These are phyloP conservation scores for Lepidocolaptes lacrymiger DNA, from an alignment of 2,797 vertebrate genomes.

Conservation along the genomic window DNA sequence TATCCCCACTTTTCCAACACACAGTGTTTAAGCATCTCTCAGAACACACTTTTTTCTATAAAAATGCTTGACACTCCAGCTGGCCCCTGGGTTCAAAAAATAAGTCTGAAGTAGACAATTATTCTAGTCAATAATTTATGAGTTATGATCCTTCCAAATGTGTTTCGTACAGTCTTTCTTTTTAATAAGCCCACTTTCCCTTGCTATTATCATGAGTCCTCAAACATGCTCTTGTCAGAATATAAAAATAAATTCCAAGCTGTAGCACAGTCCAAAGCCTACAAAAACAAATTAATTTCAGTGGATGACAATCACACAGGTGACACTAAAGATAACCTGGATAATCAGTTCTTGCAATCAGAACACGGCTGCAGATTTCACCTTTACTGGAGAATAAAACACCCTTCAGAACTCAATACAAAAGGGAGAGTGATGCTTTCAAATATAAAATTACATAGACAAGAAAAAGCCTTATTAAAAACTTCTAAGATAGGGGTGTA, in stretches of 20 bases:
- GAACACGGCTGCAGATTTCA: not conserved
- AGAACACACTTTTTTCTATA: not conserved
- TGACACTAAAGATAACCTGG: not conserved
- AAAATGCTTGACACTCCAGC: not conserved
- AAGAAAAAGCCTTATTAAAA: not conserved
- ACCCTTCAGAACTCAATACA: not conserved
- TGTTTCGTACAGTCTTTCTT: not conserved
- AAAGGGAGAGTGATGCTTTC: not conserved
- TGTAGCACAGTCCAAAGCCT: not conserved
- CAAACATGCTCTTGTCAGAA: not conserved
- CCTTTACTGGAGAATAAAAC: not conserved
- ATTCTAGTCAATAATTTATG: not conserved
- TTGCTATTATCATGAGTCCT: not conserved
- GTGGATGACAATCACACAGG: not conserved
- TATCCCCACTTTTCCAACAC: not conserved
- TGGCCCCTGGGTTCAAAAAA: not conserved
- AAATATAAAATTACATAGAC: not conserved
- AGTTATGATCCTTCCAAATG: not conserved
- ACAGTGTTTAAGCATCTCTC: not conserved
- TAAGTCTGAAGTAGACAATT: not conserved
- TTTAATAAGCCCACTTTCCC: not conserved
- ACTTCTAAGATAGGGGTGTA: not conserved
- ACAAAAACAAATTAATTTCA: not conserved
- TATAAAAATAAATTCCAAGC: not conserved
- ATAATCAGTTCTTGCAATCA: not conserved